These are phyloP conservation scores for Mixornis gularis DNA, from an alignment of 2,113 vertebrate genomes.

Conservation along the genomic window DNA sequence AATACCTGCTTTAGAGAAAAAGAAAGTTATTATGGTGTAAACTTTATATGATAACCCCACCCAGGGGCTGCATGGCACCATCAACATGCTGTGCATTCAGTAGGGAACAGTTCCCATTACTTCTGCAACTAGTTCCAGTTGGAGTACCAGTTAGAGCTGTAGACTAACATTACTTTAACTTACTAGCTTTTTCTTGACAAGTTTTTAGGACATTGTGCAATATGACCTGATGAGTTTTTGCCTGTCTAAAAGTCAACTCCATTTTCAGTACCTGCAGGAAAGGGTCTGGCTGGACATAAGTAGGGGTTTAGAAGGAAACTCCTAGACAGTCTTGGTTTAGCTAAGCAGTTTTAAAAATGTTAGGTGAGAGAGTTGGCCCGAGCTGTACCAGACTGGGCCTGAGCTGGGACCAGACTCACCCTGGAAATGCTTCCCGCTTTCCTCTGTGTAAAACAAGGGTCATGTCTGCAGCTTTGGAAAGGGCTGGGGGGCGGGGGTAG, in stretches of 20 bases:
- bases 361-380: neutral
- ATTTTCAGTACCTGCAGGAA: neutral
- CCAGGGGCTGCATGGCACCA: neutral
- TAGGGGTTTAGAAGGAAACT: neutral
- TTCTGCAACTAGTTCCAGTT: neutral
- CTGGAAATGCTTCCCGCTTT: neutral
- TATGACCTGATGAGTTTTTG: neutral
- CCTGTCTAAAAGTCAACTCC: neutral
- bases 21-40: neutral
- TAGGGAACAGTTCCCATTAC: neutral
- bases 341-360: neutral
- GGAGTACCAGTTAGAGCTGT: neutral
- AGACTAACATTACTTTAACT: neutral
- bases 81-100: neutral
- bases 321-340: neutral
- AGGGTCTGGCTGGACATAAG: neutral
- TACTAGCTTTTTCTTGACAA: neutral
- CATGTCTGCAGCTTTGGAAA: neutral
- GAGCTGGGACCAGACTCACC: neutral
- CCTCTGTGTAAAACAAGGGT: neutral
- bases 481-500: neutral
- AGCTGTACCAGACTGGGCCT: neutral
- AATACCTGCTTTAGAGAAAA: neutral
- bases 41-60: neutral
- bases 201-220: accelerated